Base-by-base conservation (phyloP, 1,140 invertebrate genomes). In the Anoplolepis gracilipes region DNA sequence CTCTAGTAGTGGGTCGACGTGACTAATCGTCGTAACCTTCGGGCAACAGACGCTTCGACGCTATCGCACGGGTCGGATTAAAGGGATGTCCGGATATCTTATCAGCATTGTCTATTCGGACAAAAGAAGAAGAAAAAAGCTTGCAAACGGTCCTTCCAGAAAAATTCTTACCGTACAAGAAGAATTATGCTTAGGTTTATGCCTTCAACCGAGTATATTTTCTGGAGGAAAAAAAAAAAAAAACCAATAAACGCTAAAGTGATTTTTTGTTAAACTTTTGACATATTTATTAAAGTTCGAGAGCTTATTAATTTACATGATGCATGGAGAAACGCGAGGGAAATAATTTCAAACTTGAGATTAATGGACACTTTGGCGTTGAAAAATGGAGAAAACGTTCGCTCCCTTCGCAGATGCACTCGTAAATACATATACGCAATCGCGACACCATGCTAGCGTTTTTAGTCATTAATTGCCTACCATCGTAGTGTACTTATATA, bases 1-100 rank as follows among this genome's bases (percentile, higher is more conserved):
- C 46, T 57, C 77, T 76, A 91, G 76, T 90, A 79, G 89, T 36
- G 3, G 6, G 3, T 91, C 89, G 87, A 85, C 77, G 76, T 77
- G 88, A 85, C 86, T 81, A 88, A 85, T 88, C 84, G 49, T 55
- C 64, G 72, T 64, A 72, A 89, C 53, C 78, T 82, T 59, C 53
- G 53, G 25, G 6, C 13, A 39, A 42, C 16, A 55, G 46, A 69
- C 42, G 22, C 3, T 19, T 36, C n/a, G 42, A 16, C n/a, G 39
- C 16, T 57, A 62, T 19, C 25, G 1, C 62, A n/a, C n/a, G n/a
- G n/a, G n/a, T n/a, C n/a, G n/a, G 46, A 49, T 36, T 33, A 3
- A 72, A 73, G 36, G 36, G n/a, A 79, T 16, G 46, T 13, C 10
- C n/a, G 16, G 7, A 7, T 8, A 16, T 46, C 25, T 62, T 19